These are phyloP conservation scores for Helostoma temminkii DNA, from an alignment of 2,797 vertebrate genomes.

Conservation along the genomic window DNA sequence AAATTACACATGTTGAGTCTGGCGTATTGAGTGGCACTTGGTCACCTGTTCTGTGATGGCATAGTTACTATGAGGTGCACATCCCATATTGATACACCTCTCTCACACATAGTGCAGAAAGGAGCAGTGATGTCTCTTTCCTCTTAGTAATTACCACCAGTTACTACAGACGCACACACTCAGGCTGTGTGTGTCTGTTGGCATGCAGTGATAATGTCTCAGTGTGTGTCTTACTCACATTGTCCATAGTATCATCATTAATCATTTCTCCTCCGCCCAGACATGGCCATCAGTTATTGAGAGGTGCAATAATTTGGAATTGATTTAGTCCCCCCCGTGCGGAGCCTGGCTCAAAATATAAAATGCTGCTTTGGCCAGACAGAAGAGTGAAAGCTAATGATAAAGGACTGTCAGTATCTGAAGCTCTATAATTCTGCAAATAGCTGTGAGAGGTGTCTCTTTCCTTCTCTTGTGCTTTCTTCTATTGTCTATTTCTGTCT, in stretches of 20 bases:
- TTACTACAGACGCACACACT: slow-evolving; percentile 36
- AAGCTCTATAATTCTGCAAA: slow-evolving; percentile 57
- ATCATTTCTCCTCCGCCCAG: slow-evolving; percentile 79
- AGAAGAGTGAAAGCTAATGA: slow-evolving; percentile 69
- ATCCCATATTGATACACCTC: background rate
- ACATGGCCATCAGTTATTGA: slow-evolving; percentile 82
- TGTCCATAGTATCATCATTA: slow-evolving; percentile 81
- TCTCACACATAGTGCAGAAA: slow-evolving; percentile 23
- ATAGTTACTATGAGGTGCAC: background rate
- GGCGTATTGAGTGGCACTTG: background rate
- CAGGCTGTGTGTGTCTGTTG: slow-evolving; percentile 45
- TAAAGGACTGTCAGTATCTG: slow-evolving; percentile 64
- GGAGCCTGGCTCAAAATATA: slow-evolving; percentile 64
- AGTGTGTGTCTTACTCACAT: slow-evolving; percentile 79
- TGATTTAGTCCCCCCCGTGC: slow-evolving; percentile 78
- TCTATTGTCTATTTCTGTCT: slow-evolving; percentile 45
- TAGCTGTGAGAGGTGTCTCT: slow-evolving; percentile 49
- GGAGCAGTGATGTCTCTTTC: slow-evolving; percentile 54
- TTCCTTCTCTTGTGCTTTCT: slow-evolving; percentile 11
- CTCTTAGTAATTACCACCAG: slow-evolving; percentile 50
- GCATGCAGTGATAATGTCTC: slow-evolving; percentile 68
- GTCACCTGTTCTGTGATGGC: background rate
- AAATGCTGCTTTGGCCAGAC: slow-evolving; percentile 61
- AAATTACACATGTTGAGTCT: background rate
- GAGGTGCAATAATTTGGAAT: slow-evolving; percentile 83